A percentile compares a stretch with the other conserved stretches of the same genome.
Evolutionary conservation across 1,140 invertebrate species (phyloP).

Genomic region (Nautilus pompilius): DNA sequence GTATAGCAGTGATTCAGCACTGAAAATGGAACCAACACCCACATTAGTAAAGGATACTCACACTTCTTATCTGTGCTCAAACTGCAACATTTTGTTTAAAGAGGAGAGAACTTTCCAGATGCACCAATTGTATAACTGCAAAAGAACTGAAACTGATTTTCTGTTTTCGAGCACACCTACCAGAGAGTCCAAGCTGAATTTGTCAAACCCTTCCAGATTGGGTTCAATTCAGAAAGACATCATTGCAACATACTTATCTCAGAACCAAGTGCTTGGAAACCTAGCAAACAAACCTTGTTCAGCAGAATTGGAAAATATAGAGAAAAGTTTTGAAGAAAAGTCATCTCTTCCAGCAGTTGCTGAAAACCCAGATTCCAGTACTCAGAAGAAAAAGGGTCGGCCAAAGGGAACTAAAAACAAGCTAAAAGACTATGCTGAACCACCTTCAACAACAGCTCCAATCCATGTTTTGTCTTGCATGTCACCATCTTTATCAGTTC

Average conservation of each 20-base stretch:
- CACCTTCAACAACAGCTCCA: not conserved
- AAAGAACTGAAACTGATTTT: constrained; percentile 4
- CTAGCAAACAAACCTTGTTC: no score
- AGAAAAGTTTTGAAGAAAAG: no score
- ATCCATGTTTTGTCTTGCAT: not conserved
- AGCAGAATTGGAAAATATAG: no score
- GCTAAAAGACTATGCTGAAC: constrained; percentile 19
- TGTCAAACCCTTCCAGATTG: no score
- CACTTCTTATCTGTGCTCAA: constrained; percentile 11
- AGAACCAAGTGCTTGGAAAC: no score
- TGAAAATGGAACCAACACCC: not conserved
- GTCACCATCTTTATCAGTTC: not conserved
- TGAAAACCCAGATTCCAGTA: not conserved
- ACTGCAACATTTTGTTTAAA: constrained; percentile 29
- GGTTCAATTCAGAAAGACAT: not conserved
- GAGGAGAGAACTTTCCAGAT: constrained; percentile 27
- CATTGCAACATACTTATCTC: constrained; percentile 1
- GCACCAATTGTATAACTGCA: constrained; percentile 32
- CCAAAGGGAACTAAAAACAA: constrained; percentile 43
- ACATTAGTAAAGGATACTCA: no score
- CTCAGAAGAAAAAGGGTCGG: constrained; percentile 32
- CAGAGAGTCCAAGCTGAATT: constrained; percentile 2
- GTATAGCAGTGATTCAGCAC: not conserved
- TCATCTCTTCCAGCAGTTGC: not conserved
- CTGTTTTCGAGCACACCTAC: not conserved